Conservation (phyloP, 2,888 invertebrate species). For the Melieria picta region DNA sequence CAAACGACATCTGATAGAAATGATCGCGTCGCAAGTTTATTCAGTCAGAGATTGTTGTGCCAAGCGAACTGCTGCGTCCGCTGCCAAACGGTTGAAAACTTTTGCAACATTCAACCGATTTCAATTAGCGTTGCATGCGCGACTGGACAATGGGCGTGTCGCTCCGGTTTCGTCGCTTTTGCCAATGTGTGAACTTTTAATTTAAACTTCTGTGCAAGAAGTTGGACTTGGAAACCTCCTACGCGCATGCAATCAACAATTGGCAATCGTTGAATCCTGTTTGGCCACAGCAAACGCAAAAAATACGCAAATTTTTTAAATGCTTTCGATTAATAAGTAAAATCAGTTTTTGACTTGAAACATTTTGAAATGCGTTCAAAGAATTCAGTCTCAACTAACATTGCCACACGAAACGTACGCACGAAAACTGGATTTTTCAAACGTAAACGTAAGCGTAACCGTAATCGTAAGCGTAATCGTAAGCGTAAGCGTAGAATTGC, state of each 20-base stretch:
- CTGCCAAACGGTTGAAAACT: slow-evolving; percentile 15
- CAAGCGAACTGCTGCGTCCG: background rate
- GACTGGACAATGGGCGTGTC: slow-evolving; percentile 17
- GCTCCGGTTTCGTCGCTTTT: no score
- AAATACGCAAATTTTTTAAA: no score
- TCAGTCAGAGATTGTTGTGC: background rate
- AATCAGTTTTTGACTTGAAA: slow-evolving; percentile 15
- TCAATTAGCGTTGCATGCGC: slow-evolving; percentile 39
- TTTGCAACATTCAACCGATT: slow-evolving; percentile 28
- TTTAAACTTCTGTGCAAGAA: slow-evolving; percentile 4
- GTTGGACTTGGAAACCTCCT: slow-evolving; percentile 27
- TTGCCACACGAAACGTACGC: slow-evolving; percentile 1
- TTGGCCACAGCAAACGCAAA: slow-evolving; percentile 29
- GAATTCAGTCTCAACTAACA: background rate
- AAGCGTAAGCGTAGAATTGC: no score
- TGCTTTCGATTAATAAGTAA: background rate
- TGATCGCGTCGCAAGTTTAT: slow-evolving; percentile 45
- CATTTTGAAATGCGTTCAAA: background rate
- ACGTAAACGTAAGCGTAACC: slow-evolving; percentile 2
- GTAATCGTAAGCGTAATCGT: slow-evolving; percentile 11
- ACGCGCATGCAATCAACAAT: slow-evolving; percentile 36
- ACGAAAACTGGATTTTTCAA: slow-evolving; percentile 19
- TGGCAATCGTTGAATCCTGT: slow-evolving; percentile 32
- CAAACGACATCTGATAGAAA: slow-evolving; percentile 52
- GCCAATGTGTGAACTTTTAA: background rate